Evolutionary conservation across 2,113 vertebrate species (phyloP).

Genomic region (Tetrax tetrax): DNA sequence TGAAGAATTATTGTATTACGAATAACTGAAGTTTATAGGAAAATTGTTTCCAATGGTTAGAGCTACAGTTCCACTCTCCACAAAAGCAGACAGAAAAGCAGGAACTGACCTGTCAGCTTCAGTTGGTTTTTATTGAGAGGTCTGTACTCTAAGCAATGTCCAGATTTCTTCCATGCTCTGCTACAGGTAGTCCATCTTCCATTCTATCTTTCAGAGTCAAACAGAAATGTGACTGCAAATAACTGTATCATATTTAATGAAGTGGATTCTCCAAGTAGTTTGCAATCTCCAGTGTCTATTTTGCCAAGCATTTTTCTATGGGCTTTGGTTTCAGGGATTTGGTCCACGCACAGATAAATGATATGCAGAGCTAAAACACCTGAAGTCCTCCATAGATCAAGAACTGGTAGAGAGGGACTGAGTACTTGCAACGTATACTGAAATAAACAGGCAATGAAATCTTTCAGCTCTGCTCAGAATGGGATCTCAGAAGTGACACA

Average conservation of each 20-base stretch:
- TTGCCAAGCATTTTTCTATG: neutral
- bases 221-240: neutral
- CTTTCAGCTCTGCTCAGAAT: neutral
- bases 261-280: neutral
- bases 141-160: neutral
- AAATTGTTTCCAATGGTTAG: conserved; percentile 16
- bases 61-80: neutral
- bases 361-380: neutral
- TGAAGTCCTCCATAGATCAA: neutral
- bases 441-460: neutral
- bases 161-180: neutral
- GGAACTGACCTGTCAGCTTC: neutral
- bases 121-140: neutral
- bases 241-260: neutral
- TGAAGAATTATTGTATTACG: conserved; percentile 20
- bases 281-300: neutral
- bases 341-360: neutral
- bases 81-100: conserved; percentile 11
- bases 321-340: neutral
- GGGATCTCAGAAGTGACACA: neutral
- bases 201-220: neutral
- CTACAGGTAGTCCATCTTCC: neutral
- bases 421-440: neutral
- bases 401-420: neutral
- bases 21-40: conserved; percentile 31